Conservation (phyloP, 2,113 vertebrate species). For the Globicephala melas region DNA sequence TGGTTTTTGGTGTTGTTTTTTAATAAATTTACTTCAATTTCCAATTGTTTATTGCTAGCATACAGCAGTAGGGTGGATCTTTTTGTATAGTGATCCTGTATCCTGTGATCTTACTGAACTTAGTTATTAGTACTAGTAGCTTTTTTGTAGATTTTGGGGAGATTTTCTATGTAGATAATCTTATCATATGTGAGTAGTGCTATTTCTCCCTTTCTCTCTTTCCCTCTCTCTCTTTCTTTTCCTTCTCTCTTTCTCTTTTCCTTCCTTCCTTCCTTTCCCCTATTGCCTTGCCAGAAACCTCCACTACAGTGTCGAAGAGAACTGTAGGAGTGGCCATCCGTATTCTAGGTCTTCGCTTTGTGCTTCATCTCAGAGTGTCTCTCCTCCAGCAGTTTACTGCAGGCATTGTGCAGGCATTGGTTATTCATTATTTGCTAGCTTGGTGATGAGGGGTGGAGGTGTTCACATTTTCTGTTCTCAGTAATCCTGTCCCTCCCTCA, state of each 20-base stretch:
- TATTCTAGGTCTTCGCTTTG: not conserved
- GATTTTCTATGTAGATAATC: not conserved
- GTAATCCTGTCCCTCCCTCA: not conserved
- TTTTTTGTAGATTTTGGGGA: not conserved
- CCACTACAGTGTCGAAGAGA: not conserved
- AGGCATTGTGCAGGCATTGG: not conserved
- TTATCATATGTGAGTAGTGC: not conserved
- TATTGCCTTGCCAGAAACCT: not conserved
- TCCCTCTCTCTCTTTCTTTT: too few relatives aligned
- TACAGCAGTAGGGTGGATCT: not conserved
- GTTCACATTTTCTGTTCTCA: not conserved
- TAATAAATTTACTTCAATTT: not conserved
- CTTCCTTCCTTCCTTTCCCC: not conserved
- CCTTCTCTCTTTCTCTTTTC: too few relatives aligned
- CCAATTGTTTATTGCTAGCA: not conserved
- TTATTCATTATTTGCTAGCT: not conserved
- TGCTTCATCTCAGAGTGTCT: not conserved
- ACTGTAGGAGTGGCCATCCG: not conserved
- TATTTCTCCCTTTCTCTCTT: not conserved
- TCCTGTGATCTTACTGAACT: not conserved
- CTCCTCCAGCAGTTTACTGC: not conserved
- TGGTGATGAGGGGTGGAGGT: not conserved
- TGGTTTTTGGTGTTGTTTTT: not conserved
- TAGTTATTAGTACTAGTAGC: not conserved
- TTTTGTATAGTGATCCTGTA: not conserved